Evolutionary conservation across 2,113 vertebrate species (phyloP).

Genomic region (Oncorhynchus kisutch): DNA sequence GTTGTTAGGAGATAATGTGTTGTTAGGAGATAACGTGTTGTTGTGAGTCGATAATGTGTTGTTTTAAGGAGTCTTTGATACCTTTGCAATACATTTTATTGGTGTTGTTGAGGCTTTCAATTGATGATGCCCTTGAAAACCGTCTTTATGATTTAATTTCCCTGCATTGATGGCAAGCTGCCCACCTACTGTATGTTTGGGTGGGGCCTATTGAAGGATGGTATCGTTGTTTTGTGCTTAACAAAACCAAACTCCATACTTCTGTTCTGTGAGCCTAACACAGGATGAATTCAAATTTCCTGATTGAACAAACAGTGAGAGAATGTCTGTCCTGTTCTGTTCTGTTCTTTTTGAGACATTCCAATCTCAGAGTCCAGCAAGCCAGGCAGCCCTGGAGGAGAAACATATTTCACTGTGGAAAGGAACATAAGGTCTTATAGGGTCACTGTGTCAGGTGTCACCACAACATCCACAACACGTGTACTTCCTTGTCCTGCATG

Average conservation of each 20-base stretch:
- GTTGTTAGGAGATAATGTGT: too few relatives aligned
- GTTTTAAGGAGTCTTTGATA: too few relatives aligned
- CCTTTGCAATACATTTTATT: too few relatives aligned
- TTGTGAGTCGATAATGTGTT: too few relatives aligned
- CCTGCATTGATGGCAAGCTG: background rate
- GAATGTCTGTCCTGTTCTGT: background rate
- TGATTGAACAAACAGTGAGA: too few relatives aligned
- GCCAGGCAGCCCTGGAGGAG: background rate
- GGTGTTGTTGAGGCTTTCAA: background rate
- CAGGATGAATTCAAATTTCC: too few relatives aligned
- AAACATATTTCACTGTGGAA: conserved; percentile 28
- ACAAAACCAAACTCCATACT: too few relatives aligned
- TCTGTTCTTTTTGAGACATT: conserved; percentile 9
- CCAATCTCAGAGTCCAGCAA: background rate
- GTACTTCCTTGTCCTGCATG: background rate
- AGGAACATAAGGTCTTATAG: conserved; percentile 40
- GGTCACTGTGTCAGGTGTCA: conserved; percentile 50
- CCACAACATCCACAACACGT: conserved; percentile 29
- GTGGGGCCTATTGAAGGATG: background rate
- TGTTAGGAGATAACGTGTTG: too few relatives aligned
- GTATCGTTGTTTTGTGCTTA: too few relatives aligned
- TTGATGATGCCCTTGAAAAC: background rate
- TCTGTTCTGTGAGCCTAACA: too few relatives aligned
- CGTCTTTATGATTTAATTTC: background rate
- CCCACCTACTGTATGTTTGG: background rate